Base-by-base conservation (phyloP, 2,113 vertebrate species). In the Poeciliopsis prolifica region DNA sequence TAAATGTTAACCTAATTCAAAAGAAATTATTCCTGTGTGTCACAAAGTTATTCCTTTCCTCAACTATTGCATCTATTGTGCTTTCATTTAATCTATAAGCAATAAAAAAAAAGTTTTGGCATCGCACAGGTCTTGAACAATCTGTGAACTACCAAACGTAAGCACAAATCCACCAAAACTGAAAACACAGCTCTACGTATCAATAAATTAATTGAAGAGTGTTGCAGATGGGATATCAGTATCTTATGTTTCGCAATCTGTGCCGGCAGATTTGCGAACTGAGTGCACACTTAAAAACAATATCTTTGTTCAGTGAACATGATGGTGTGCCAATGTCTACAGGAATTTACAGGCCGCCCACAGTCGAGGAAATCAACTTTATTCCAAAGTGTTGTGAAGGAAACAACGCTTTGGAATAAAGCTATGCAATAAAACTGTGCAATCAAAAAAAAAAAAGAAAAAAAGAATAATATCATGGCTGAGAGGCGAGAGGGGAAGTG, bases 221-320 rank as follows among this genome's bases (percentile, higher is more conserved):
- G 13, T 19, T 19, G 19, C 63, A 74, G 40, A 73, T 73, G 71
- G 71, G 30, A 65, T 42, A 48, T 73, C 42, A 15, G 1, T 64
- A 29, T 73, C 70, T 72, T 72, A 72, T 72, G 70, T 48, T 72
- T 35, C n/a, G 61, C 70, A 72, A 63, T 72, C 71, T 73, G 71
- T 51, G 61, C 71, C 13, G 15, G 24, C 71, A 73, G 61, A 51
- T 65, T 65, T 33, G 5, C 22, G 9, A 64, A 73, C 51, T 33
- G 22, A 51, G 19, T 29, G 19, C 61, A 65, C 61, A 73, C 13
- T 65, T 33, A 54, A 61, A 29, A 72, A 62, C n/a, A 42, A 69
- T 69, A 10, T 29, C 44, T 51, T 65, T 64, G n/a, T 72, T 44
- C 37, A 12, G 28, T 40, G 17, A 71, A 28, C 9, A 61, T 26